phyloP scores from a whole-genome alignment of 2,113 vertebrate genomes.

The Chitala chitala region DNA sequence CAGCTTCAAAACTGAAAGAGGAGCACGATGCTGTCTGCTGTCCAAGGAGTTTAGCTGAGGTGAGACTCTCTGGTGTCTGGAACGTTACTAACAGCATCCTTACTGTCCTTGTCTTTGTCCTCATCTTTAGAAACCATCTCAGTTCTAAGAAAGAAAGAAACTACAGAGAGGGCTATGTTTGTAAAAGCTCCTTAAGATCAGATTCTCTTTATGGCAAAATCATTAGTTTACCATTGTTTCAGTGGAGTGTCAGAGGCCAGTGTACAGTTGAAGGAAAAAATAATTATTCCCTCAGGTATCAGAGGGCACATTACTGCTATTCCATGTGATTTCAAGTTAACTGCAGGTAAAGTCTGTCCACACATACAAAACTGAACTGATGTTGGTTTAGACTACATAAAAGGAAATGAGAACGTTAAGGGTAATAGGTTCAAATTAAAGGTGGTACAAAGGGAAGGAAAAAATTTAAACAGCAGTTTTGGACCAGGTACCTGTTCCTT shows the following conservation, averaged over 20 bases:
- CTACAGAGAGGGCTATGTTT: conserved; percentile 18
- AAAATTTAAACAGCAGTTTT: conserved; percentile 65
- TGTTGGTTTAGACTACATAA: conserved; percentile 16
- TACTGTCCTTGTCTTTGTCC: conserved; percentile 50
- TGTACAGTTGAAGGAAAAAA: conserved; percentile 2
- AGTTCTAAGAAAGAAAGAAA: conserved; percentile 24
- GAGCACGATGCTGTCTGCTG: conserved; percentile 44
- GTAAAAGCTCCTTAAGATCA: conserved; percentile 11
- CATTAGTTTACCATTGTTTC: neutral
- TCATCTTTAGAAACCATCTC: conserved; percentile 41
- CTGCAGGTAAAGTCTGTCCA: conserved; percentile 10
- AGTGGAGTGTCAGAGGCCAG: conserved; percentile 7
- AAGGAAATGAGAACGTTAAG: conserved; percentile 32
- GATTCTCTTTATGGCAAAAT: neutral
- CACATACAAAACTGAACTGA: conserved; percentile 18
- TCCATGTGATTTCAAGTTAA: conserved; percentile 2
- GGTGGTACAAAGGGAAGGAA: conserved; percentile 49
- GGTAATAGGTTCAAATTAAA: conserved; percentile 42
- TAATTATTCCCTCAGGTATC: neutral
- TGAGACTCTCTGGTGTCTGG: no score
- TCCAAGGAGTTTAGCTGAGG: conserved; percentile 67
- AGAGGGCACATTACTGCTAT: neutral
- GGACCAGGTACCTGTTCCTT: conserved; percentile 72
- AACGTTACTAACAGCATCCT: no score
- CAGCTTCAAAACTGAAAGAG: conserved; percentile 34